Percentiles rank a stretch among this genome's conserved stretches.
phyloP scores from a whole-genome alignment of 1,140 invertebrate species.

The Philaenus spumarius region DNA sequence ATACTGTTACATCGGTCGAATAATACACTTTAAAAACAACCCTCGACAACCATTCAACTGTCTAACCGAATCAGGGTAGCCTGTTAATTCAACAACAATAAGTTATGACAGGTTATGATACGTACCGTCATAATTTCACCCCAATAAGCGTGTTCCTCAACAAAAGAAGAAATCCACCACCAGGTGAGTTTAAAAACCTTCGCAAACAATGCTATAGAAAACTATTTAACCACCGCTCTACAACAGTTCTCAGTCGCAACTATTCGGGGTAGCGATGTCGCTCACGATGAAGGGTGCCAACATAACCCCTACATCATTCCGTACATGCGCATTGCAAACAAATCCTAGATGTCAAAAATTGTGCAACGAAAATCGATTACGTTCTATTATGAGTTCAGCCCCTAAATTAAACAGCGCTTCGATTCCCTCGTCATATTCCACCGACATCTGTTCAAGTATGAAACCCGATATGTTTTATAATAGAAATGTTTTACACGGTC shows the following conservation, averaged over 20 bases:
- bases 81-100: neutral
- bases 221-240: neutral
- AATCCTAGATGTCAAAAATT: no score
- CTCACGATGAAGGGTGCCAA: constrained; percentile 1
- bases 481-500: constrained; percentile 3
- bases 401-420: no score
- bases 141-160: neutral
- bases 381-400: no score
- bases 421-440: no score
- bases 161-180: constrained; percentile 9
- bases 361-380: neutral
- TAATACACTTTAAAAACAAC: no score
- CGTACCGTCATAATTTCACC: constrained; percentile 11
- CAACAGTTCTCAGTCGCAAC: constrained; percentile 4
- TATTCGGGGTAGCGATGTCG: neutral
- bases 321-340: no score
- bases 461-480: constrained; percentile 13
- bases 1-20: no score
- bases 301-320: constrained; percentile 1
- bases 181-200: constrained; percentile 2
- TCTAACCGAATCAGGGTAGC: no score
- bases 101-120: constrained; percentile 16
- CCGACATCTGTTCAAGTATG: constrained; percentile 5
- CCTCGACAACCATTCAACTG: no score
- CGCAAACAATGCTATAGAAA: constrained; percentile 1